These are phyloP conservation scores for Argyresthia goedartella DNA, from an alignment of 2,888 invertebrate genomes.

Conservation along the genomic window DNA sequence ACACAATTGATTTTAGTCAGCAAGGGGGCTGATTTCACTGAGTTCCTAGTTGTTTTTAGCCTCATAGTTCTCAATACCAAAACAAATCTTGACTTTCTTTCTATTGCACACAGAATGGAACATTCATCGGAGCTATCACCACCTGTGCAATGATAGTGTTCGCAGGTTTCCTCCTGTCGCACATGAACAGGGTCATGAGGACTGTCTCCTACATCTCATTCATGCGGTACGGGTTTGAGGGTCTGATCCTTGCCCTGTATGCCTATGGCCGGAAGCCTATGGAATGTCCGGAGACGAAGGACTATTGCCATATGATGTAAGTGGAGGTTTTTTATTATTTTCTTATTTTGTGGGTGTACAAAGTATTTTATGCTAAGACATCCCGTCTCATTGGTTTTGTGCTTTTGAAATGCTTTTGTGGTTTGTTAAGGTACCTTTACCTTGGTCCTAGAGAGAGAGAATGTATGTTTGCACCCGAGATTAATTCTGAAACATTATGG, in stretches of 20 bases:
- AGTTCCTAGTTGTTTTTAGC: too few species aligned
- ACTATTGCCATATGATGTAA: conserved; percentile 81
- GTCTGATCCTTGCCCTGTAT: conserved; percentile 82
- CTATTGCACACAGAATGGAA: conserved; percentile 81
- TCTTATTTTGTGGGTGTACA: too few species aligned
- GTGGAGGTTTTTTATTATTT: conserved; percentile 6
- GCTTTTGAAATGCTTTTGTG: too few species aligned
- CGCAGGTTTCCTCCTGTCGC: conserved; percentile 86
- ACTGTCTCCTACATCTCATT: conserved; percentile 84
- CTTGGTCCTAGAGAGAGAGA: too few species aligned
- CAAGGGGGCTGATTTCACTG: too few species aligned
- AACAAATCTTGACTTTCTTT: neutral
- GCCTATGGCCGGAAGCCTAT: conserved; percentile 79
- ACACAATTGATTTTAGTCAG: too few species aligned
- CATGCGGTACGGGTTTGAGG: conserved; percentile 85
- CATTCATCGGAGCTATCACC: conserved; percentile 88
- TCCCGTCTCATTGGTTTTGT: too few species aligned
- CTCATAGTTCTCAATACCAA: too few species aligned
- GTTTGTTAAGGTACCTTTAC: too few species aligned
- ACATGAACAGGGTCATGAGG: conserved; percentile 83
- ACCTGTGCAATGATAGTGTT: conserved; percentile 83
- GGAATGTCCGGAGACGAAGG: conserved; percentile 74
- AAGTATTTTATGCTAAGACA: too few species aligned
- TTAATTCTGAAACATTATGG: too few species aligned
- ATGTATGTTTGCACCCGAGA: too few species aligned